Conservation (phyloP, 64 coral and sea anemone genomes). For the Dendronephthya gigantea region DNA sequence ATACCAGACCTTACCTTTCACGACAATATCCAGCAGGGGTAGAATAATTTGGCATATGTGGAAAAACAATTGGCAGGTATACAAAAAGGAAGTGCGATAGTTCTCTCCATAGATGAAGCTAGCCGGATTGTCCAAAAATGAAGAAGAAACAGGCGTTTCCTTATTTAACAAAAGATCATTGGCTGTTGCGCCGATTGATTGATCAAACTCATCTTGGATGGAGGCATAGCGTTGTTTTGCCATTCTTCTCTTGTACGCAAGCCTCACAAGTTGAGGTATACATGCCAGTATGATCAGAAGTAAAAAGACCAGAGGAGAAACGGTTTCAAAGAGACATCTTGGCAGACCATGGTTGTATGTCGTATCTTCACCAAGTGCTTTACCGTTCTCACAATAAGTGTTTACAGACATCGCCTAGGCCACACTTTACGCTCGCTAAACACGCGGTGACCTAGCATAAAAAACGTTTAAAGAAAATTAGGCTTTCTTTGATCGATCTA, state of each 20-base stretch:
- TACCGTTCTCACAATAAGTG: conserved; percentile 71
- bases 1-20: conserved; percentile 23
- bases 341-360: conserved; percentile 57
- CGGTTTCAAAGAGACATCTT: conserved; percentile 77
- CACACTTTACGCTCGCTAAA: neutral
- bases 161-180: neutral
- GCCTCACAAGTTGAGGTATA: neutral
- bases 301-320: conserved; percentile 24
- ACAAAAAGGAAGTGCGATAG: conserved; percentile 63
- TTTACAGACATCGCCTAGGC: neutral
- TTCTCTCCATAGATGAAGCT: conserved; percentile 72
- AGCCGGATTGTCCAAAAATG: conserved; percentile 36
- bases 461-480: too few relatives aligned
- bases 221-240: neutral
- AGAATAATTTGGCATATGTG: conserved; percentile 56
- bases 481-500: too few relatives aligned
- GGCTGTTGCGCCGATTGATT: neutral
- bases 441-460: neutral
- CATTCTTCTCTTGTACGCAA: neutral
- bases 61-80: conserved; percentile 74
- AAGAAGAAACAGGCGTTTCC: neutral
- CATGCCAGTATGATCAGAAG: neutral
- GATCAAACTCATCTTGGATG: neutral
- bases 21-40: conserved; percentile 52
- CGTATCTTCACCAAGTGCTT: conserved; percentile 40